Evolutionary conservation across 2,888 invertebrate species (phyloP), one percentile per base, ranked within the genome.

Genomic region (Pheosia gnoma): DNA sequence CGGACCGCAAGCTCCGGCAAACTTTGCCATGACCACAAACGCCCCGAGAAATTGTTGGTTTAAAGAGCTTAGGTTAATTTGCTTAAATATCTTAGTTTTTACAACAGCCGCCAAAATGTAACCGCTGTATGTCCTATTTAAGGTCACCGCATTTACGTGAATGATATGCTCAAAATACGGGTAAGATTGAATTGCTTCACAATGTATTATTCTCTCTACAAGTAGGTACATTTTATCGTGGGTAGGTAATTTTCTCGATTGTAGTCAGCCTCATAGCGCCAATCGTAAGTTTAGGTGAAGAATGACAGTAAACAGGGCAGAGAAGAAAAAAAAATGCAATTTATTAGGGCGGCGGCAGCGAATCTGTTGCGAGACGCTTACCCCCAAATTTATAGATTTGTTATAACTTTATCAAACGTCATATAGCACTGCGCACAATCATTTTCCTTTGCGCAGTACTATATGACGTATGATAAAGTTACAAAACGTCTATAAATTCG

Each of bases 1-100:
- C 74, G 62, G 63, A 81, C 87, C 87, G 81, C 87, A 84, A 75
- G 77, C 82, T 79, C 78, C 81, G 76, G 70, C 77, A 77, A 84
- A 85, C 82, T 86, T 81, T 62, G 73, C 73, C 71, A 68, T 77
- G 78, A 77, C 79, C 80, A 78, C 78, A 69, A 73, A 72, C 68
- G 67, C 72, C 25, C 25, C 62, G 71, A 71, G 70, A 72, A 80
- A 81, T 82, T 77, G 80, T 80, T 78, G 72, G 75, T 80, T 75
- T 77, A 71, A 71, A 74, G 67, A 71, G 74, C 70, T 71, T 71
- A 67, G 72, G 72, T 64, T 62, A 75, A 75, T 79, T 74, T 72
- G 68, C 70, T 72, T 66, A 70, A 73, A 68, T 74, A 74, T 70
- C 67, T 66, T 75, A 70, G 69, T 73, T 75, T 70, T 70, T 70